Percentiles rank a stretch among this genome's conserved stretches.
phyloP scores from a whole-genome alignment of 2,797 vertebrate species.

The Pipistrellus kuhlii region DNA sequence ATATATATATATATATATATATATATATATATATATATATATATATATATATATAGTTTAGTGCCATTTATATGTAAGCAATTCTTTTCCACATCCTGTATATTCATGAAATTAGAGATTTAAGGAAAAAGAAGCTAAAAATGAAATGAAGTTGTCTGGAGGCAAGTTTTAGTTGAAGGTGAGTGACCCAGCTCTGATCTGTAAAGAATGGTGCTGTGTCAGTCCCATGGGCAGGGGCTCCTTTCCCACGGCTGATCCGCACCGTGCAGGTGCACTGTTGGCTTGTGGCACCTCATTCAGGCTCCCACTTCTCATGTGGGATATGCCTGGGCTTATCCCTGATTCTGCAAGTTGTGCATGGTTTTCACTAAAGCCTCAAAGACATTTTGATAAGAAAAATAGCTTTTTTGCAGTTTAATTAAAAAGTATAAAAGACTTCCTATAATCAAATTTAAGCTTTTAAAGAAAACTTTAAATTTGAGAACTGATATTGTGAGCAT shows the following conservation, averaged over 20 bases:
- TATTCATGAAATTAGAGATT: slow-evolving; percentile 9
- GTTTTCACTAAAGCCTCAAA: slow-evolving; percentile 33
- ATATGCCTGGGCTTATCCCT: slow-evolving; percentile 44
- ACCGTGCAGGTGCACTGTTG: background rate
- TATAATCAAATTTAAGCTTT: background rate
- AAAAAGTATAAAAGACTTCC: background rate
- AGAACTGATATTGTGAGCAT: background rate
- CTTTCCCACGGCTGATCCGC: fast-evolving
- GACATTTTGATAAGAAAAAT: slow-evolving; percentile 34
- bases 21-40: no score
- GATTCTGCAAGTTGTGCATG: background rate
- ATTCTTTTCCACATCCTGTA: background rate
- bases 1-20: no score
- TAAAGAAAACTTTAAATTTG: background rate
- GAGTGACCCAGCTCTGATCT: background rate
- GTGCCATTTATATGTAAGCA: background rate
- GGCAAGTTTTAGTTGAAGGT: background rate
- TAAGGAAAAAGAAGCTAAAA: slow-evolving; percentile 16
- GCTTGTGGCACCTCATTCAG: background rate
- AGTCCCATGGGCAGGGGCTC: background rate
- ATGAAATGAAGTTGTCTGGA: background rate
- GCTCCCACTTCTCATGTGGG: background rate
- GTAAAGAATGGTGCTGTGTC: background rate
- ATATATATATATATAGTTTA: slow-evolving; percentile 2
- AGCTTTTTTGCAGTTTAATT: slow-evolving; percentile 30